phyloP scores from a whole-genome alignment of 2,113 vertebrate species.

The Tupaia tana region DNA sequence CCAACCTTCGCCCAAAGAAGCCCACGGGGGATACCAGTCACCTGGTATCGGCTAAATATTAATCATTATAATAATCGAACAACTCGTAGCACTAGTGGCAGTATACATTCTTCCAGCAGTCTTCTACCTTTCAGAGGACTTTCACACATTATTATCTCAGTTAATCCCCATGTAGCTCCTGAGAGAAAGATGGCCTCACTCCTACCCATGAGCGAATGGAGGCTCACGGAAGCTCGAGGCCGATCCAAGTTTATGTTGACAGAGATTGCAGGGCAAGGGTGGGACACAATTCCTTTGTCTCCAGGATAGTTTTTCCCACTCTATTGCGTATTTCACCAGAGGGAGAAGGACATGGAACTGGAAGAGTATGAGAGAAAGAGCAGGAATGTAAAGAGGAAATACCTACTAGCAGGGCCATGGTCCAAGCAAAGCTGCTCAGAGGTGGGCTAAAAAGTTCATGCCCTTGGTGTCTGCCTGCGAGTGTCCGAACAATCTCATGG shows the following conservation, averaged over 20 bases:
- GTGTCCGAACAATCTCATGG: conserved; percentile 67
- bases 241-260: not conserved
- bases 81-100: conserved; percentile 78
- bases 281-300: not conserved
- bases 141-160: not conserved
- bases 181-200: not conserved
- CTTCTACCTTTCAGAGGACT: conserved; percentile 22
- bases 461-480: conserved; percentile 74
- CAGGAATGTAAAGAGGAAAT: conserved; percentile 62
- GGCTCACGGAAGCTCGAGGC: not conserved
- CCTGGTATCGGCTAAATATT: conserved; percentile 79
- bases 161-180: not conserved
- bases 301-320: not conserved
- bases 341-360: not conserved
- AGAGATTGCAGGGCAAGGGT: not conserved
- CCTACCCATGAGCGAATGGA: not conserved
- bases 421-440: conserved; percentile 78
- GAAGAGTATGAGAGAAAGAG: not conserved
- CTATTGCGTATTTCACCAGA: not conserved
- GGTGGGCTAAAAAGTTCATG: conserved; percentile 63
- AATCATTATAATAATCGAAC: conserved; percentile 84
- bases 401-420: conserved; percentile 66
- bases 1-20: conserved; percentile 78
- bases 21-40: conserved; percentile 79
- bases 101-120: conserved; percentile 57